phyloP scores from a whole-genome alignment of 2,888 invertebrate species.

The Oithona nana region DNA sequence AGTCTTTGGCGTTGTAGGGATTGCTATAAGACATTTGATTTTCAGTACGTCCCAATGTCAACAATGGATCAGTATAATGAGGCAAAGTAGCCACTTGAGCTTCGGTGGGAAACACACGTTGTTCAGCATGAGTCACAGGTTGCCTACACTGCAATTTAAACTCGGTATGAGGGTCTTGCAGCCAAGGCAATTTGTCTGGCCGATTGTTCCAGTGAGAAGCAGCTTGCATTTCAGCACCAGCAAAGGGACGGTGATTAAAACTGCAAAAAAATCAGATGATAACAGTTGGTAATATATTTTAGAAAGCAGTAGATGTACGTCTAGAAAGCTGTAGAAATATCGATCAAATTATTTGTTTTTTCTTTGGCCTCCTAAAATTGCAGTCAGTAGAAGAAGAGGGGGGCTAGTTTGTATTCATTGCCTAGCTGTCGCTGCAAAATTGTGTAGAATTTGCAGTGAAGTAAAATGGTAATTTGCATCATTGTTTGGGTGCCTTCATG shows the following conservation, averaged over 20 bases:
- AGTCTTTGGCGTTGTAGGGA: neutral
- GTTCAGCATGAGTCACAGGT: neutral
- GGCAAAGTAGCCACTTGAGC: conserved; percentile 14
- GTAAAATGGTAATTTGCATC: too few relatives aligned
- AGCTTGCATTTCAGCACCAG: neutral
- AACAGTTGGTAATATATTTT: too few relatives aligned
- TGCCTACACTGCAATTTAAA: neutral
- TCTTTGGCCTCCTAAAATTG: too few relatives aligned
- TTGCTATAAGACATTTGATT: neutral
- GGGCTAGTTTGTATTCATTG: too few relatives aligned
- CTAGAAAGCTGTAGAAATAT: too few relatives aligned
- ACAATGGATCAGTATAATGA: neutral
- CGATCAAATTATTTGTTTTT: too few relatives aligned
- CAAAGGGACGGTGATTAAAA: conserved; percentile 7
- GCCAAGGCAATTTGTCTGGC: conserved; percentile 5
- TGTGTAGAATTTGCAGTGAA: too few relatives aligned
- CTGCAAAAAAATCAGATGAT: too few relatives aligned
- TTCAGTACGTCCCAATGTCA: conserved; percentile 6
- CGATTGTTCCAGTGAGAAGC: neutral
- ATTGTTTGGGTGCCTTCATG: too few relatives aligned
- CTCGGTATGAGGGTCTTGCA: neutral
- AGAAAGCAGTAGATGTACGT: too few relatives aligned
- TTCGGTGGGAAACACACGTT: conserved; percentile 11
- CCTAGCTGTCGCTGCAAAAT: too few relatives aligned
- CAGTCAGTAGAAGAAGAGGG: too few relatives aligned